Evolutionary conservation across 2,888 invertebrate genomes (phyloP).

Genomic region (Drosophila kanekoi): DNA sequence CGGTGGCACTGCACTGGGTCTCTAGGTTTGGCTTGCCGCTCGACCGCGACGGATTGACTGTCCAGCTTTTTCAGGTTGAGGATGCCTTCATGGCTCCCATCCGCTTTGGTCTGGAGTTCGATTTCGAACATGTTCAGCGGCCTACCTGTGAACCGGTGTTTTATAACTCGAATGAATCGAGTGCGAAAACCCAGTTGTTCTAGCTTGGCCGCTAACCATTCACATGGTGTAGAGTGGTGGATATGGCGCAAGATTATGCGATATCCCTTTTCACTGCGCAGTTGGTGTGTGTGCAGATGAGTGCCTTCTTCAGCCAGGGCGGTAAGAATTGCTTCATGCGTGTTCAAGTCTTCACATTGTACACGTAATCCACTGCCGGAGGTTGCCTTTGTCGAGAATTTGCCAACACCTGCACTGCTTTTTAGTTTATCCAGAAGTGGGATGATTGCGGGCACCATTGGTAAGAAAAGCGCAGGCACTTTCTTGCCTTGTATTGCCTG

Average conservation of each 20-base stretch:
- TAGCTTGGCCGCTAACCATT: not conserved
- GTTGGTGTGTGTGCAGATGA: conserved; percentile 2
- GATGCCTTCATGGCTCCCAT: conserved; percentile 1
- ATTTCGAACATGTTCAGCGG: conserved; percentile 12
- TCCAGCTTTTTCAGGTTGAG: not conserved
- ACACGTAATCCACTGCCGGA: not conserved
- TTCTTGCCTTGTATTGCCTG: not conserved
- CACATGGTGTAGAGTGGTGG: conserved; percentile 2
- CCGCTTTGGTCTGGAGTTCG: not conserved
- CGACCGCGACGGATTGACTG: not conserved
- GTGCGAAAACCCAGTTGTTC: not conserved
- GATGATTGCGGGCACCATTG: conserved; percentile 4
- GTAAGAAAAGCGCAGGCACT: not conserved
- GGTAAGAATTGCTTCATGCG: not conserved
- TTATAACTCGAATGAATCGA: conserved; percentile 1
- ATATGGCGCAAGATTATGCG: not conserved
- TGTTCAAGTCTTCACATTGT: not conserved
- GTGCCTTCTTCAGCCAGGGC: not conserved
- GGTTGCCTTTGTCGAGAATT: conserved; percentile 6
- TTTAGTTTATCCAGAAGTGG: conserved; percentile 1
- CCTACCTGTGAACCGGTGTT: not conserved
- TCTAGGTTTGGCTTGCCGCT: not conserved
- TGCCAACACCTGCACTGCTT: not conserved
- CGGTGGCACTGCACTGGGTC: conserved; percentile 6
- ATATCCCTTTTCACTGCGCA: conserved; percentile 8